phyloP scores from a whole-genome alignment of 2,888 invertebrate genomes.

The Hyposoter didymator region DNA sequence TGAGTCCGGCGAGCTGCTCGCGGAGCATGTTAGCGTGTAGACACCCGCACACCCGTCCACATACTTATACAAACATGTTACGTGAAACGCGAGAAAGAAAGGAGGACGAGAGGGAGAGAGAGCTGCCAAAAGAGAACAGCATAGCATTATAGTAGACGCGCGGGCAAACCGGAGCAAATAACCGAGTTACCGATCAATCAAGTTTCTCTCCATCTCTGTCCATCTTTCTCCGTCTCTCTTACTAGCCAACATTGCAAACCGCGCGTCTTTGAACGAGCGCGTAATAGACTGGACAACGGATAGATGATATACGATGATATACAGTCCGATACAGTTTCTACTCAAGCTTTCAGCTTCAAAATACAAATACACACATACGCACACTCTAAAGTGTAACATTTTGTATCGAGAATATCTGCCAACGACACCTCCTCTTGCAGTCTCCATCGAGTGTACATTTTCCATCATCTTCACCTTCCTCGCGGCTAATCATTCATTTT shows the following conservation, averaged over 20 bases:
- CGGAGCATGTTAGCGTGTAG: conserved; percentile 44
- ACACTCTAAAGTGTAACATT: conserved; percentile 30
- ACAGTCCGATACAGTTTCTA: conserved; percentile 52
- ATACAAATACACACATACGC: conserved; percentile 8
- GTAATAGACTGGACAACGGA: conserved; percentile 72
- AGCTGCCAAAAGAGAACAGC: conserved; percentile 31
- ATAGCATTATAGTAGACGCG: conserved; percentile 72
- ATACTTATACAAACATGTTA: conserved; percentile 1
- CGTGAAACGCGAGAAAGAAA: conserved; percentile 3
- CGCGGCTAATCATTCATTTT: conserved; percentile 21
- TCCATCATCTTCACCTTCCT: neutral
- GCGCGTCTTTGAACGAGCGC: conserved; percentile 69
- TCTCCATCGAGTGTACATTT: neutral
- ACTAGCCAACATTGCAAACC: conserved; percentile 33
- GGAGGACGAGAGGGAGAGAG: conserved; percentile 3
- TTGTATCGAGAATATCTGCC: conserved; percentile 31
- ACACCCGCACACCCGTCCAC: conserved; percentile 19
- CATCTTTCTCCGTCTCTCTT: conserved; percentile 72
- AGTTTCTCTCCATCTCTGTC: conserved; percentile 77
- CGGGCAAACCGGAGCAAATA: conserved; percentile 83
- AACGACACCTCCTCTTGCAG: conserved; percentile 13
- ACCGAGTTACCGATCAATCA: conserved; percentile 81
- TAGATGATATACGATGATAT: conserved; percentile 63
- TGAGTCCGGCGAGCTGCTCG: conserved; percentile 77
- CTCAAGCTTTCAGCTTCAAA: conserved; percentile 32